Base-by-base conservation (phyloP, 2,113 vertebrate species). In the Crotophaga sulcirostris region DNA sequence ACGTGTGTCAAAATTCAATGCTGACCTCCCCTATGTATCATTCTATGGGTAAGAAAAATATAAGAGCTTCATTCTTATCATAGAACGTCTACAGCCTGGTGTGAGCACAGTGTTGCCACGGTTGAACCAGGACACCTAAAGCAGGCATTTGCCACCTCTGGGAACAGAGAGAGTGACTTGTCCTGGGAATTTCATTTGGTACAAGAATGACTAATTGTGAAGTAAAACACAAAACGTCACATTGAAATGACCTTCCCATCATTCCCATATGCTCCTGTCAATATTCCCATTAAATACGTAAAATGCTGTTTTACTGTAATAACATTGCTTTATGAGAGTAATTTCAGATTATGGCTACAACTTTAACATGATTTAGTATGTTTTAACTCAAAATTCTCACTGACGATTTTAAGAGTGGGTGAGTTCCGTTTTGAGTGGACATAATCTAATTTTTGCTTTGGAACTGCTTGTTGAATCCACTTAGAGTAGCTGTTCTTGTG, bases 1-100 rank as follows among this genome's bases (percentile, higher is more conserved):
- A 5, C 1, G 3, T 16, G 26, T 9, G 1, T 2, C 47, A 18
- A 44, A 49, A 2, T 16, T 23, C 64, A 3, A 5, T 1, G 33
- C 47, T 4, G 5, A 7, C 63, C 49, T 21, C 26, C 31, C 29
- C 38, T 34, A 4, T 0, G 0, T 2, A 0, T 1, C 2, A 0
- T 10, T 19, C 33, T 16, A 4, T 2, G 62, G 55, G 56, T 17
- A 21, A 59, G 14, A 34, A 26, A n/a, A 60, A 7, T 11, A n/a
- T 11, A 45, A 29, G 0, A 21, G 75, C 34, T 40, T 21, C 29
- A 2, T 67, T 51, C 18, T 1, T 8, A 3, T 1, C 18, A 3
- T 15, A 9, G 36, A 38, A n/a, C n/a, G 7, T 3, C 28, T 9
- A 2, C 47, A 54, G 80, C 16, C 76, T 29, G 66, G 23, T 9